Base-by-base conservation (phyloP, 2,888 invertebrate genomes). In the Yponomeuta evonymella region DNA sequence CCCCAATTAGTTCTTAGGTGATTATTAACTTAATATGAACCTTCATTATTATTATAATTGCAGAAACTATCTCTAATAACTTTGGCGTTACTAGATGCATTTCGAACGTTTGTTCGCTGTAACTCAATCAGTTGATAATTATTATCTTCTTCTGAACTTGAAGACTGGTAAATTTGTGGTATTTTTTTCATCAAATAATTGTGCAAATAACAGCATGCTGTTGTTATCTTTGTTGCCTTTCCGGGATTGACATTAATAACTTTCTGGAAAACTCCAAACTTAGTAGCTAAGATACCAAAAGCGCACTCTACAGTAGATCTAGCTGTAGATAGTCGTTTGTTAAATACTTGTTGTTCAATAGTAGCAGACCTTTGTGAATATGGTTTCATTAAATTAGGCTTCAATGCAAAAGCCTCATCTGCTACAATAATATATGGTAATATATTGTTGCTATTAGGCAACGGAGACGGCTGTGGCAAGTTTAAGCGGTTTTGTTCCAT, bases 341-440 rank as follows among this genome's bases (percentile, higher is more conserved):
- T 70, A 77, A 76, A 48, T 77, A 74, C 71, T 75, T 77, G 73
- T 66, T 72, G 65, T 65, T 74, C 69, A 75, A 77, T 72, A 71
- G 72, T 71, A 78, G 33, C 76, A 74, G 76, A 76, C 75, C 73
- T 77, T 71, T 75, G 75, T 70, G 75, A 73, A 73, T 76, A 77
- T 72, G 75, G 75, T 71, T 73, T 76, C 75, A 77, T 76, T 64
- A 76, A 64, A 71, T 74, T 73, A 69, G 63, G 62, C 69, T 64
- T 69, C 48, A 75, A 48, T 63, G 71, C 72, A 65, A 75, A 75
- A 63, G 73, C 75, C 64, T 72, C 73, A 73, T 75, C 74, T 68
- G 62, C 75, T 69, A 75, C 74, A 73, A 74, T 70, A 58, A 74
- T 73, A 74, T 72, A 73, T 64, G 75, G 74, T 70, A 72, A 63